Conservation (phyloP, 2,113 vertebrate genomes). For the Tragelaphus strepsiceros region DNA sequence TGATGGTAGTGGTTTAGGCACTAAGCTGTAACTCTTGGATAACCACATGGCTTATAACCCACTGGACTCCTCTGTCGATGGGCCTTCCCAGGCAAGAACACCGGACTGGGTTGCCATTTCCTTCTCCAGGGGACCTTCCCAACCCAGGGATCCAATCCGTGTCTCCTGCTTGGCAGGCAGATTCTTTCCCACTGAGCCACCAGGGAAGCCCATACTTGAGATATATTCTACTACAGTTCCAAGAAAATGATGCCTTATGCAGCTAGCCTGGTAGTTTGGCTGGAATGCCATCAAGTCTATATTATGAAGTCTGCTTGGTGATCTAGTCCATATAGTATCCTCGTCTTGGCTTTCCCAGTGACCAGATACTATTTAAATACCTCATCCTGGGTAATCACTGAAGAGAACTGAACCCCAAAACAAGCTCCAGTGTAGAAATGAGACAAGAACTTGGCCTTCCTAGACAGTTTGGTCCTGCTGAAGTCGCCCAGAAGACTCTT, state of each 20-base stretch:
- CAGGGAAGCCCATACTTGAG: background rate
- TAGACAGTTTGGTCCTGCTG: fast-evolving
- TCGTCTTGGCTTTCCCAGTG: fast-evolving
- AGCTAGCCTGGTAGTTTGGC: fast-evolving
- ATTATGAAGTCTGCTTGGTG: fast-evolving
- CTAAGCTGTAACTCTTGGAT: background rate
- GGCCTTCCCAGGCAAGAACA: background rate
- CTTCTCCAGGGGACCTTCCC: background rate
- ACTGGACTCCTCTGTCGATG: background rate
- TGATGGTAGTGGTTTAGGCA: background rate
- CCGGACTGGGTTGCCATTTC: background rate
- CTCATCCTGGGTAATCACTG: background rate
- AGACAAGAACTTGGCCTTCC: too few relatives aligned
- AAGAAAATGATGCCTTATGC: fast-evolving
- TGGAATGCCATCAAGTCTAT: fast-evolving
- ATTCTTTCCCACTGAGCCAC: background rate
- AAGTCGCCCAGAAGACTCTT: fast-evolving
- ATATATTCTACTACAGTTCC: background rate
- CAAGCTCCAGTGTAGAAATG: fast-evolving
- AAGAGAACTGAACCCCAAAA: background rate
- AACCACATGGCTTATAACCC: background rate
- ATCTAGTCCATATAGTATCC: fast-evolving
- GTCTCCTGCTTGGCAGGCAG: background rate
- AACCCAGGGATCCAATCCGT: background rate
- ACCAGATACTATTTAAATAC: background rate